Conservation (phyloP, 2,113 vertebrate species). For the Megalops atlanticus region DNA sequence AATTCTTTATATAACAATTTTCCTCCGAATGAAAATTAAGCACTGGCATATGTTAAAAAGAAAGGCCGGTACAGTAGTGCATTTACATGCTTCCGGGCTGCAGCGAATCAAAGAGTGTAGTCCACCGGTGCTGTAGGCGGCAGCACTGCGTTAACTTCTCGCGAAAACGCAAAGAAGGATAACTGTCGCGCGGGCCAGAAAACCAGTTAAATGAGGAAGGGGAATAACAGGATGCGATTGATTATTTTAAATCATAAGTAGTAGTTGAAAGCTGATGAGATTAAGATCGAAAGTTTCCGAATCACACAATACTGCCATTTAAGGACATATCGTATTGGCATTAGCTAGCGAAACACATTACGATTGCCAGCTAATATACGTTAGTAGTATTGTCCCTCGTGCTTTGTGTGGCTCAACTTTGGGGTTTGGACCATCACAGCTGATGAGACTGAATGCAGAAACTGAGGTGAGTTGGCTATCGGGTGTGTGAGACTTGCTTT, state of each 20-base stretch:
- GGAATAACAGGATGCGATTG: too few species aligned
- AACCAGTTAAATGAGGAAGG: neutral
- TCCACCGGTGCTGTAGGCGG: slow-evolving; percentile 2
- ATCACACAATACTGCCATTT: neutral
- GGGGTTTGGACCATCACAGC: neutral
- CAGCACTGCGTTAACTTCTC: neutral
- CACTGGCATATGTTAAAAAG: too few species aligned
- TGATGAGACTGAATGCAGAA: neutral
- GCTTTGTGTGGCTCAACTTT: neutral
- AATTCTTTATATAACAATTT: too few species aligned
- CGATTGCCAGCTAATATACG: neutral
- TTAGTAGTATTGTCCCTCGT: neutral
- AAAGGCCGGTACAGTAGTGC: too few species aligned
- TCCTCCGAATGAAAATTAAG: too few species aligned
- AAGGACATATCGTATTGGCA: neutral
- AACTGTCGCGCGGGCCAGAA: neutral
- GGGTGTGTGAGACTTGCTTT: too few species aligned
- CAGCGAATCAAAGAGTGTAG: too few species aligned
- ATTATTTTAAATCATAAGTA: too few species aligned
- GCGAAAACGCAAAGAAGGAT: neutral
- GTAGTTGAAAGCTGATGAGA: too few species aligned
- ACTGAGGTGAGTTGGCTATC: too few species aligned
- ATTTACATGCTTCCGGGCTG: too few species aligned
- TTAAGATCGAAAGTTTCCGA: too few species aligned
- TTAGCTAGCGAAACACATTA: neutral